A percentile compares a stretch with the other conserved stretches of the same genome.
These are phyloP conservation scores for Dicyrtomina minuta DNA, from an alignment of 2,888 invertebrate species.

Conservation along the genomic window DNA sequence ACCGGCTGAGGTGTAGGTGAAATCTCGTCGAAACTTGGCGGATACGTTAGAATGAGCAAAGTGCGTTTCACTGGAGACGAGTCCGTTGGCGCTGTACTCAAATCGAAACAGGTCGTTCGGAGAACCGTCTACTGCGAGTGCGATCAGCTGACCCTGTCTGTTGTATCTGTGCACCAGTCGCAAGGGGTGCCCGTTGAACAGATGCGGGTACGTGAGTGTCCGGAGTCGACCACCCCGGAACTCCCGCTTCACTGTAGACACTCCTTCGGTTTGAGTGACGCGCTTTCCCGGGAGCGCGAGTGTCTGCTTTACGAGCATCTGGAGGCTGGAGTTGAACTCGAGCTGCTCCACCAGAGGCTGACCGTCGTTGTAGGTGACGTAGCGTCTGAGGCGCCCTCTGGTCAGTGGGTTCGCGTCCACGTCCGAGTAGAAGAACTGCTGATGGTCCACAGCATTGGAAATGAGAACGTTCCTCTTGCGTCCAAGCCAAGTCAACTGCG, in stretches of 20 bases:
- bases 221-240: neutral
- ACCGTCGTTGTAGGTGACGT: slow-evolving; percentile 7
- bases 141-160: neutral
- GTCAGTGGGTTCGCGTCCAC: neutral
- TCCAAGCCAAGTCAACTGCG: too few species aligned
- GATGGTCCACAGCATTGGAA: too few species aligned
- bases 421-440: slow-evolving; percentile 8
- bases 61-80: slow-evolving; percentile 18
- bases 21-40: slow-evolving; percentile 14
- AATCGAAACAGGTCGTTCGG: neutral
- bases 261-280: too few species aligned
- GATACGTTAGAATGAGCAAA: slow-evolving; percentile 23
- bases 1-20: slow-evolving; percentile 42
- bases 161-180: slow-evolving; percentile 8
- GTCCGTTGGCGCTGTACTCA: neutral
- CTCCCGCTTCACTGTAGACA: neutral
- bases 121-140: neutral
- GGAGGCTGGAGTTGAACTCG: neutral
- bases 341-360: neutral
- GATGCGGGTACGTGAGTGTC: neutral
- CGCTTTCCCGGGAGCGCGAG: neutral
- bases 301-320: neutral
- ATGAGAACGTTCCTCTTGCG: too few species aligned
- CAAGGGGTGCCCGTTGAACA: neutral
- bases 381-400: neutral